Evolutionary conservation across 2,888 invertebrate species (phyloP), one percentile per base, ranked within the genome.

Genomic region (Oxyteleia sp.): DNA sequence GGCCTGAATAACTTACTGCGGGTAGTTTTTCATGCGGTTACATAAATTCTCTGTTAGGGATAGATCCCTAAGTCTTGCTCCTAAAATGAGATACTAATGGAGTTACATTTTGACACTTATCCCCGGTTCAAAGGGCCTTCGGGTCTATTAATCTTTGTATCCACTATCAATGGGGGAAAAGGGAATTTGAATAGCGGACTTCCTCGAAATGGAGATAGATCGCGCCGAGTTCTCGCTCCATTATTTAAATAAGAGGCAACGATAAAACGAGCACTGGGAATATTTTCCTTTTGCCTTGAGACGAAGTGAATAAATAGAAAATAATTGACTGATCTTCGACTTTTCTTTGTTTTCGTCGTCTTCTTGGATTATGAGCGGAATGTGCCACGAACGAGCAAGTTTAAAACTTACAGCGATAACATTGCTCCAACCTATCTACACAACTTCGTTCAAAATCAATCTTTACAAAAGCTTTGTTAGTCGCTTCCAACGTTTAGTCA

Each of bases 121-220:
- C 43, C 35, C 8, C 75, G 8, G 15, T 59, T 68, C 43, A 61
- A 53, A 49, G 49, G 26, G 49, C 41, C 49, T 66, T 11, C 23
- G 49, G 38, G 51, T 76, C 76, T 68, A 76, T 76, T 76, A 76
- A 76, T 76, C 76, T 76, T 76, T 76, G 49, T 79, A 57, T 64
- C 49, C 29, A 16, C 55, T 23, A 16, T 59, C 76, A 59, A 76
- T 61, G 43, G 68, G n/a, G 38, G 20, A 16, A 32, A 59, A 4
- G 41, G n/a, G 35, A 49, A 68, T 76, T 76, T 76, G 32, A 76
- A 76, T 59, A 76, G 49, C n/a, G 16, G 15, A 8, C 11, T 26
- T 38, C 38, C 11, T n/a, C 43, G 43, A 61, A 51, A 76, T 61
- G 20, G 61, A 76, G 76, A 76, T 59, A 20, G 68, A 76, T 76